Evolutionary conservation across 2,888 invertebrate genomes (phyloP).

Genomic region (Mythimna vitellina): DNA sequence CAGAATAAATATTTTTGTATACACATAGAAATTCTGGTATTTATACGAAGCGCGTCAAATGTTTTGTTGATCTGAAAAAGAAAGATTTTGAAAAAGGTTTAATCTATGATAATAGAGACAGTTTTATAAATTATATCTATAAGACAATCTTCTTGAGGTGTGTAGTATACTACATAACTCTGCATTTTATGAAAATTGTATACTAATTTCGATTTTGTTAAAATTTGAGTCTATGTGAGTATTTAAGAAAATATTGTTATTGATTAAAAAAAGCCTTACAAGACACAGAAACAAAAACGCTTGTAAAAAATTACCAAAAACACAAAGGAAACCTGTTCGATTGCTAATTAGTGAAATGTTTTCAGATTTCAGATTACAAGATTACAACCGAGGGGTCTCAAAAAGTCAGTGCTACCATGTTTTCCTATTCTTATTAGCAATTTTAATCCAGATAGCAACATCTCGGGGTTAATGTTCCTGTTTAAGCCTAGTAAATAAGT

Average conservation of each 20-base stretch:
- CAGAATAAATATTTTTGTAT: conserved; percentile 14
- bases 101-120: neutral
- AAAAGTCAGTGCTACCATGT: conserved; percentile 72
- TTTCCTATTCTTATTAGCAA: conserved; percentile 78
- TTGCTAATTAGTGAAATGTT: conserved; percentile 77
- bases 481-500: conserved; percentile 63
- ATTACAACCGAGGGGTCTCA: conserved; percentile 82
- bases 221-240: too few relatives aligned
- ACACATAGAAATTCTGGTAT: neutral
- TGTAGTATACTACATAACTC: neutral
- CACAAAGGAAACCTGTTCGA: conserved; percentile 50
- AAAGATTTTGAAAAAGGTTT: neutral
- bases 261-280: neutral
- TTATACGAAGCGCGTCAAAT: neutral
- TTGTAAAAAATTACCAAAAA: conserved; percentile 1
- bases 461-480: conserved; percentile 68
- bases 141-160: neutral
- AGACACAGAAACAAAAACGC: neutral
- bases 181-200: neutral
- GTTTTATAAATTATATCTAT: neutral
- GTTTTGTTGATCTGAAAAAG: neutral
- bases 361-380: conserved; percentile 89
- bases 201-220: neutral
- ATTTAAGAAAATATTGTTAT: neutral
- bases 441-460: conserved; percentile 71